Conservation (phyloP, 2,113 vertebrate species). For the Sinocyclocheilus anshuiensis region DNA sequence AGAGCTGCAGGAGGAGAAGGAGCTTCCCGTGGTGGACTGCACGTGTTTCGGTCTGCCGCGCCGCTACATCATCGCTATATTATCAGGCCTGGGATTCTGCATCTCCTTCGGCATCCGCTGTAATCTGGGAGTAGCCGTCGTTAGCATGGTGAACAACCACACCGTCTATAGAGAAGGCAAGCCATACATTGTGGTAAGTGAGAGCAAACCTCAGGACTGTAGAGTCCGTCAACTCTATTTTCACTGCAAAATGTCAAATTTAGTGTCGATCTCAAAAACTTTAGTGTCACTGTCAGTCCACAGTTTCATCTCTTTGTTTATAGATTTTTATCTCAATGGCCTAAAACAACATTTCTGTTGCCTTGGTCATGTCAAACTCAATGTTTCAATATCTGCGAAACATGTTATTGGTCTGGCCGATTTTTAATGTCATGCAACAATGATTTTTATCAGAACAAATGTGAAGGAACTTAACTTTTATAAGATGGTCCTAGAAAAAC, state of each 20-base stretch:
- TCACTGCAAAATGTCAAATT: not conserved
- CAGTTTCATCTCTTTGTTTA: not conserved
- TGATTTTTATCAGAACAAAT: too few relatives aligned
- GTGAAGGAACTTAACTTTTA: too few relatives aligned
- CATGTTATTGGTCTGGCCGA: too few relatives aligned
- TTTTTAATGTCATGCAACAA: too few relatives aligned
- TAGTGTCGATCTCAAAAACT: not conserved
- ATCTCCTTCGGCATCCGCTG: constrained; percentile 93
- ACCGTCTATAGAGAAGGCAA: constrained; percentile 81
- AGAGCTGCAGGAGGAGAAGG: constrained; percentile 79
- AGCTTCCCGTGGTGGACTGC: constrained; percentile 85
- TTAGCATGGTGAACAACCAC: constrained; percentile 95
- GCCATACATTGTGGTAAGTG: constrained; percentile 80
- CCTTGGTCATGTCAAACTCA: too few relatives aligned
- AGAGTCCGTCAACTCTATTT: too few relatives aligned
- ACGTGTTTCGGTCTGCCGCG: constrained; percentile 89
- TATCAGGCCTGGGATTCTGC: constrained; percentile 90
- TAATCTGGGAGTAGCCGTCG: constrained; percentile 90
- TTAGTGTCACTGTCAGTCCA: not conserved
- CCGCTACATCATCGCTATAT: constrained; percentile 91
- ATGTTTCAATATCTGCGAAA: too few relatives aligned
- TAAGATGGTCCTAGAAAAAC: too few relatives aligned
- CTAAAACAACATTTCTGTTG: too few relatives aligned
- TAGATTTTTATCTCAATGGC: not conserved
- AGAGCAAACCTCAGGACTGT: too few relatives aligned